A percentile compares a stretch with the other conserved stretches of the same genome.
Conservation (phyloP, 2,113 vertebrate genomes). For the Crypturellus undulatus region DNA sequence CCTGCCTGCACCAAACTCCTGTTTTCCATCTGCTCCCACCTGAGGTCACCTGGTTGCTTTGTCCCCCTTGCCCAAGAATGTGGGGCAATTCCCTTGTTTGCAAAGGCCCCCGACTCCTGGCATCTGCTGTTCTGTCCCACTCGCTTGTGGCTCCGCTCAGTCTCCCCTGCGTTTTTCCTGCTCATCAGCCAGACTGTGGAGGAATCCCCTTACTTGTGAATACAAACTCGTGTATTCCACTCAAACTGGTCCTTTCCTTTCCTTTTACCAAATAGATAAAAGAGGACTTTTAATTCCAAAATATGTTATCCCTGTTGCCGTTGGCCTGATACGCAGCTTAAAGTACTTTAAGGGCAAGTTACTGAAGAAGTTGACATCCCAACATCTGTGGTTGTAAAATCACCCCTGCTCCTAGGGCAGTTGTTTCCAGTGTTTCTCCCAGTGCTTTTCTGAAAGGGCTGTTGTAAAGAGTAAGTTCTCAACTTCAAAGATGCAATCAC, state of each 20-base stretch:
- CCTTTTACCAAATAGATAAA: not conserved
- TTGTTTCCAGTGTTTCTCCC: not conserved
- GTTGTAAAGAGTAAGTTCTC: not conserved
- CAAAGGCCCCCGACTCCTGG: too few relatives aligned
- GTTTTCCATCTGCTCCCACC: too few relatives aligned
- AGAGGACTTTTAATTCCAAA: conserved; percentile 8
- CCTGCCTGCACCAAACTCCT: too few relatives aligned
- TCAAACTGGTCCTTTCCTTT: not conserved
- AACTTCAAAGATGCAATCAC: not conserved
- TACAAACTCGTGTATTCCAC: too few relatives aligned
- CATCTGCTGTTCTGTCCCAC: too few relatives aligned
- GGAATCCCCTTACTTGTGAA: too few relatives aligned
- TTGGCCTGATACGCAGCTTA: not conserved
- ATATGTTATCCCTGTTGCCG: conserved; percentile 40
- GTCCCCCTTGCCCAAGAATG: too few relatives aligned
- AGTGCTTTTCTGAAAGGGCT: not conserved
- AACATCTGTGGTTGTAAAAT: conserved; percentile 28
- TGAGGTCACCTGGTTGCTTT: too few relatives aligned
- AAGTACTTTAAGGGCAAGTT: conserved; percentile 33
- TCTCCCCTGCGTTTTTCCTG: too few relatives aligned
- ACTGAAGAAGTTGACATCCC: not conserved
- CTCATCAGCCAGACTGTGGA: too few relatives aligned
- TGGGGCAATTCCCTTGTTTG: too few relatives aligned
- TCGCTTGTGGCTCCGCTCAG: too few relatives aligned
- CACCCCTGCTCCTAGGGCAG: not conserved